phyloP scores from a whole-genome alignment of 2,113 vertebrate species.

The Xerus inauris region DNA sequence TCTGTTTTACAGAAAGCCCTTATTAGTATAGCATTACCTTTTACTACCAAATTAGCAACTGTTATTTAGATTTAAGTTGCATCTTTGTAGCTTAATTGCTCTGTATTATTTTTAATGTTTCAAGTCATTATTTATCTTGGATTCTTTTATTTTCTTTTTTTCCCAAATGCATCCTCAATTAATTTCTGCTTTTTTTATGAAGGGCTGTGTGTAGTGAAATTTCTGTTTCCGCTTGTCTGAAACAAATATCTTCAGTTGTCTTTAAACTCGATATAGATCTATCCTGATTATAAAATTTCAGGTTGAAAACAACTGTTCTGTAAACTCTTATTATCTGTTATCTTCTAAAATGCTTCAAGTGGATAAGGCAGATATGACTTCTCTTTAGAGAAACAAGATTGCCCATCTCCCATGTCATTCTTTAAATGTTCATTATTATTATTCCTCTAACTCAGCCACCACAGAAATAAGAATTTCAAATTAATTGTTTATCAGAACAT shows the following conservation, averaged over 20 bases:
- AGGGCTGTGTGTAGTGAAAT: not conserved
- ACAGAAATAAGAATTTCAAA: not conserved
- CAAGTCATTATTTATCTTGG: not conserved
- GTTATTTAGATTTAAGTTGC: conserved; percentile 45
- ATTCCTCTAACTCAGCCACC: not conserved
- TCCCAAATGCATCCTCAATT: not conserved
- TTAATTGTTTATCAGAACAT: not conserved
- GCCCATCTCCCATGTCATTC: not conserved
- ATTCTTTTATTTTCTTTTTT: not conserved
- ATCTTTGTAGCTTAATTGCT: conserved; percentile 22
- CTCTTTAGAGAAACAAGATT: not conserved
- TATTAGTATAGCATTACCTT: conserved; percentile 28
- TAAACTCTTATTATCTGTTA: not conserved
- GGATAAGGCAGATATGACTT: not conserved
- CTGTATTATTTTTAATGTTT: not conserved
- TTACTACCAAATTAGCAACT: conserved; percentile 37
- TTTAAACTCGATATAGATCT: not conserved
- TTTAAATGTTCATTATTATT: not conserved
- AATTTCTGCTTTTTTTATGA: not conserved
- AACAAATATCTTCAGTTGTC: not conserved
- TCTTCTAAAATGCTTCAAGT: not conserved
- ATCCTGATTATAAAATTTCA: not conserved
- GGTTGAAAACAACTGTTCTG: not conserved
- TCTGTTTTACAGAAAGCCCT: conserved; percentile 41
- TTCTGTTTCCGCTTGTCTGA: not conserved